These are phyloP conservation scores for Acipenser oxyrinchus DNA, from an alignment of 2,797 vertebrate genomes.

Conservation along the genomic window DNA sequence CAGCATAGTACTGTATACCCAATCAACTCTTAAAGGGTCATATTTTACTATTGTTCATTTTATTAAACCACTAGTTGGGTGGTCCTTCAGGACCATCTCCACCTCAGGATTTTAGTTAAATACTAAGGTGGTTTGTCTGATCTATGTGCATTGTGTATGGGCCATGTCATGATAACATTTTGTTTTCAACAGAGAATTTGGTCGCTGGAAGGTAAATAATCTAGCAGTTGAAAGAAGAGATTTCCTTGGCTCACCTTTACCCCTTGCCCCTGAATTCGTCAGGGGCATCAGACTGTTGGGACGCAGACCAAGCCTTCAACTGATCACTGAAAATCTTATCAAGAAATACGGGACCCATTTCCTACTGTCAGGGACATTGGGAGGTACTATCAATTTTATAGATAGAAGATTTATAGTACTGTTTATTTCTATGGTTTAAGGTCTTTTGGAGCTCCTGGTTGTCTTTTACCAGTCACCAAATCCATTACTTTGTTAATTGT, in stretches of 20 bases:
- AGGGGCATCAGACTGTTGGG: slow-evolving; percentile 86
- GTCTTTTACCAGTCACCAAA: no score
- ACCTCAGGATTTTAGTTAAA: no score
- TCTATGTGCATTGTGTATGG: no score
- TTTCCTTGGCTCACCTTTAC: slow-evolving; percentile 82
- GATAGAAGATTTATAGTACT: slow-evolving; percentile 3
- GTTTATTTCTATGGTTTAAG: background rate
- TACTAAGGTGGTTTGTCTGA: no score
- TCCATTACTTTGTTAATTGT: no score
- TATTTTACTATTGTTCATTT: no score
- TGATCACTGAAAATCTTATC: slow-evolving; percentile 93
- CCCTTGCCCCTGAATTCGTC: slow-evolving; percentile 88
- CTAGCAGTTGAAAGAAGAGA: slow-evolving; percentile 88
- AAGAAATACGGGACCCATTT: slow-evolving; percentile 98
- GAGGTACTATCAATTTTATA: slow-evolving; percentile 64
- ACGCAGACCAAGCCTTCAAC: slow-evolving; percentile 79
- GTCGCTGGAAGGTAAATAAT: slow-evolving; percentile 97
- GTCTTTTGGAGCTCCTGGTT: no score
- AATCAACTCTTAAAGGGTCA: no score
- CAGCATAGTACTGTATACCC: no score
- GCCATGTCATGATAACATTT: no score
- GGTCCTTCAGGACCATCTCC: no score
- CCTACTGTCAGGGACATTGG: slow-evolving; percentile 86
- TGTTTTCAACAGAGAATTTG: slow-evolving; percentile 75
- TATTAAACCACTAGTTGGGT: no score